Evolutionary conservation across 2,797 vertebrate genomes (phyloP).

Genomic region (Poeciliopsis presidionis): DNA sequence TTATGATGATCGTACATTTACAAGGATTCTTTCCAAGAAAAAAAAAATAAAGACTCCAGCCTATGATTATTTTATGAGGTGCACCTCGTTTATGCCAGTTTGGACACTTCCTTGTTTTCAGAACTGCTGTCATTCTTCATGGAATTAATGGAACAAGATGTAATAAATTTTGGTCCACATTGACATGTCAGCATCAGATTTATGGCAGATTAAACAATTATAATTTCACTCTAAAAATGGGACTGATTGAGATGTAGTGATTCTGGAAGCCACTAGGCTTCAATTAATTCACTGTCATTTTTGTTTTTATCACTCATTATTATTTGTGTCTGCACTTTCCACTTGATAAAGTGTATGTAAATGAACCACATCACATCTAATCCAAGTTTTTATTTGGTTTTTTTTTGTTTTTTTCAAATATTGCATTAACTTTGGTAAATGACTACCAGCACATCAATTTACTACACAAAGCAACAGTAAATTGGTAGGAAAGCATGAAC

Average conservation of each 20-base stretch:
- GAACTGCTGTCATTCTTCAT: neutral
- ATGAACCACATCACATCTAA: neutral
- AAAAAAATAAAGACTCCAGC: neutral
- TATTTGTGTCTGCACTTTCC: neutral
- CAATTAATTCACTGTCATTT: neutral
- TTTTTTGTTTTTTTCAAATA: neutral
- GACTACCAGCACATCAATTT: too few species aligned
- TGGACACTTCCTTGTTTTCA: neutral
- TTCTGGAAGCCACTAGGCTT: neutral
- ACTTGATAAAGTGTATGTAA: neutral
- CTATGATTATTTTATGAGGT: neutral
- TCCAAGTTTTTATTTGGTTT: neutral
- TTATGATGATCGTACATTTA: constrained; percentile 44
- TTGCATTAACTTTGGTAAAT: neutral
- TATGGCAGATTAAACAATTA: neutral
- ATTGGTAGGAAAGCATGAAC: neutral
- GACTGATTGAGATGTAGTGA: neutral
- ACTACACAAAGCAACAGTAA: neutral
- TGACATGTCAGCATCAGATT: neutral
- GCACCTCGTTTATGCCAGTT: neutral
- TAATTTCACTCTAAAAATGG: neutral
- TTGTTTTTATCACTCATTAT: neutral
- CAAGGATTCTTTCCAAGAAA: constrained; percentile 14
- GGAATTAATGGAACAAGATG: neutral
- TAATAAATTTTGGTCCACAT: neutral